These are phyloP conservation scores for Reticulitermes speratus DNA, from an alignment of 1,140 invertebrate species.

Conservation along the genomic window DNA sequence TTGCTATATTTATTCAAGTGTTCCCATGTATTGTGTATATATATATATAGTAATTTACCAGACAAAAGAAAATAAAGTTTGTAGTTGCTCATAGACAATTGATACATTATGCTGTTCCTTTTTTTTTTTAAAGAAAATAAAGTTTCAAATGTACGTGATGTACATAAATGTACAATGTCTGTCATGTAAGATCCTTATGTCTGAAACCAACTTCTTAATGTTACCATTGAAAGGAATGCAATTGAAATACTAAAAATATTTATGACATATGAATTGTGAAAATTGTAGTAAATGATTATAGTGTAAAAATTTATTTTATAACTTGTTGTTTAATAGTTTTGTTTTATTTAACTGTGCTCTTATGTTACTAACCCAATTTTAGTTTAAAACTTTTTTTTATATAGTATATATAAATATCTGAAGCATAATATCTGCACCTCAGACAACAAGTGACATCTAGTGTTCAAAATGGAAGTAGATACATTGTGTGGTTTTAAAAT, in stretches of 20 bases:
- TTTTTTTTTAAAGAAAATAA: not conserved
- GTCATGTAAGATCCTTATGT: not conserved
- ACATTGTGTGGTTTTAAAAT: too few relatives aligned
- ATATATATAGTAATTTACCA: conserved; percentile 1
- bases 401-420: too few relatives aligned
- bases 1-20: conserved; percentile 22
- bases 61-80: conserved; percentile 18
- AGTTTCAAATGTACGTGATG: not conserved
- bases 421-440: too few relatives aligned
- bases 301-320: not conserved
- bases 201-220: not conserved
- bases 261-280: not conserved
- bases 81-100: not conserved
- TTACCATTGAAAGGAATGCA: not conserved
- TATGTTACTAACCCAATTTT: not conserved
- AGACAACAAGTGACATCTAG: too few relatives aligned
- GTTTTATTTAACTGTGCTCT: not conserved
- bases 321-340: not conserved
- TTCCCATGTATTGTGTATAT: conserved; percentile 20
- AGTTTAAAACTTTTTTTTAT: too few relatives aligned
- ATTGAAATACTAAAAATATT: not conserved
- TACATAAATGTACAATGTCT: not conserved
- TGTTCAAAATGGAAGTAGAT: too few relatives aligned
- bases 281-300: not conserved
- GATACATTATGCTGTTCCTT: not conserved